These are phyloP conservation scores for Chesias legatella DNA, from an alignment of 2,888 invertebrate species.

Conservation along the genomic window DNA sequence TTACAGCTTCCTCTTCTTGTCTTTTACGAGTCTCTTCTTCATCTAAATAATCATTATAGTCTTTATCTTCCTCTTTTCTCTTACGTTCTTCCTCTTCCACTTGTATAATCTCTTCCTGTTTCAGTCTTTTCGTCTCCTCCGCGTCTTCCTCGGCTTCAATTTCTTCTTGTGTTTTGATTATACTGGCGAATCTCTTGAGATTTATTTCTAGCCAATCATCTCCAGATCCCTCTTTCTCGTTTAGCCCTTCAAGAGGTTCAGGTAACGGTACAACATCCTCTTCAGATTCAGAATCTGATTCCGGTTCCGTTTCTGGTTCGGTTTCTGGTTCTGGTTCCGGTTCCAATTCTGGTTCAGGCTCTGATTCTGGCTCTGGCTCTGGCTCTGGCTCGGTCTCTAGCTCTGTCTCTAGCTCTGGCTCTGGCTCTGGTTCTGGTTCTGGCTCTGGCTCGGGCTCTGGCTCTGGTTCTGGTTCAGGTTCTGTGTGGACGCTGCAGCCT, in stretches of 20 bases:
- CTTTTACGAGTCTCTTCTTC: slow-evolving; percentile 1
- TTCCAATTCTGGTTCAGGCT: slow-evolving; percentile 52
- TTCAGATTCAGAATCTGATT: slow-evolving; percentile 35
- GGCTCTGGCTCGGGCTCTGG: slow-evolving; percentile 15
- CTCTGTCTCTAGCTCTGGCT: slow-evolving; percentile 49
- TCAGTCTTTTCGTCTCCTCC: slow-evolving; percentile 9
- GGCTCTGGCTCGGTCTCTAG: slow-evolving; percentile 48
- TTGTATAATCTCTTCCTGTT: slow-evolving; percentile 8
- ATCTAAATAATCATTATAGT: slow-evolving; percentile 3
- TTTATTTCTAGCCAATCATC: slow-evolving; percentile 39
- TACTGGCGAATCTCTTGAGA: slow-evolving; percentile 29
- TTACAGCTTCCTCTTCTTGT: slow-evolving; percentile 17
- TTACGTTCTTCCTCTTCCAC: neutral
- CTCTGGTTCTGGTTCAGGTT: slow-evolving; percentile 14
- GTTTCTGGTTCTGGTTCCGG: slow-evolving; percentile 60
- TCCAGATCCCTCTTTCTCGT: slow-evolving; percentile 36
- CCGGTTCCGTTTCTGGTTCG: slow-evolving; percentile 49
- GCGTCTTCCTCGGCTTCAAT: slow-evolving; percentile 30
- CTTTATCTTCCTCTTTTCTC: neutral
- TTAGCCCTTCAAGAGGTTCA: slow-evolving; percentile 36
- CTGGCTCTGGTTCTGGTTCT: slow-evolving; percentile 50
- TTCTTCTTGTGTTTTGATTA: slow-evolving; percentile 36
- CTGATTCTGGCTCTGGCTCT: slow-evolving; percentile 51
- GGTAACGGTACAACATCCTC: slow-evolving; percentile 49
- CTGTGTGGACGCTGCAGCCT: slow-evolving; percentile 35